phyloP scores from a whole-genome alignment of 2,888 invertebrate genomes.

The Callyntrura sp. region DNA sequence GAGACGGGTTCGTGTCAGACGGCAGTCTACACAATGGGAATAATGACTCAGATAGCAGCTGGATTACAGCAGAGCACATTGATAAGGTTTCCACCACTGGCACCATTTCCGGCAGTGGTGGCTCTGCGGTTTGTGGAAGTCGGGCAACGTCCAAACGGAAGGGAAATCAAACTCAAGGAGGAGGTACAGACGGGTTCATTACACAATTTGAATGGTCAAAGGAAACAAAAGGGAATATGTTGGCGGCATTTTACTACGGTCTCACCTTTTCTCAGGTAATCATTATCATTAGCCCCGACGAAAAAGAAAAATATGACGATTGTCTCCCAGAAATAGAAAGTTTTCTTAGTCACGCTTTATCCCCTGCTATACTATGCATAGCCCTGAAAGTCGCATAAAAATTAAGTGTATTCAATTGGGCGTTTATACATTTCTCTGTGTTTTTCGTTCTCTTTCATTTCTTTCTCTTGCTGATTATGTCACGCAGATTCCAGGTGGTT shows the following conservation, averaged over 20 bases:
- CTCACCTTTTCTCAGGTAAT: slow-evolving; percentile 85
- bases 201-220: slow-evolving; percentile 87
- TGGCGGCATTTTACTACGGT: slow-evolving; percentile 87
- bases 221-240: slow-evolving; percentile 86
- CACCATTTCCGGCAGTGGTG: not conserved
- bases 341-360: not conserved
- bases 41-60: slow-evolving; percentile 1
- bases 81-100: slow-evolving; percentile 9
- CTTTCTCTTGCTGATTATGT: not conserved
- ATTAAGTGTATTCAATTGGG: not conserved
- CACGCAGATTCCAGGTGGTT: slow-evolving; percentile 85
- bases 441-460: slow-evolving; percentile 14
- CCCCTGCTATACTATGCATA: slow-evolving; percentile 9
- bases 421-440: slow-evolving; percentile 5
- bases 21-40: not conserved
- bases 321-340: not conserved
- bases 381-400: not conserved
- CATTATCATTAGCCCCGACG: too few species aligned
- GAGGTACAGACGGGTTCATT: slow-evolving; percentile 85
- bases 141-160: not conserved
- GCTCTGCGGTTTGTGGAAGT: slow-evolving; percentile 5
- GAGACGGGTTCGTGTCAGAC: not conserved
- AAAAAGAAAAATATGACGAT: not conserved
- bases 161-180: slow-evolving; percentile 23
- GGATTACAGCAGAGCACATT: slow-evolving; percentile 50